These are phyloP conservation scores for Poecilia wingei DNA, from an alignment of 2,797 vertebrate genomes.

Conservation along the genomic window DNA sequence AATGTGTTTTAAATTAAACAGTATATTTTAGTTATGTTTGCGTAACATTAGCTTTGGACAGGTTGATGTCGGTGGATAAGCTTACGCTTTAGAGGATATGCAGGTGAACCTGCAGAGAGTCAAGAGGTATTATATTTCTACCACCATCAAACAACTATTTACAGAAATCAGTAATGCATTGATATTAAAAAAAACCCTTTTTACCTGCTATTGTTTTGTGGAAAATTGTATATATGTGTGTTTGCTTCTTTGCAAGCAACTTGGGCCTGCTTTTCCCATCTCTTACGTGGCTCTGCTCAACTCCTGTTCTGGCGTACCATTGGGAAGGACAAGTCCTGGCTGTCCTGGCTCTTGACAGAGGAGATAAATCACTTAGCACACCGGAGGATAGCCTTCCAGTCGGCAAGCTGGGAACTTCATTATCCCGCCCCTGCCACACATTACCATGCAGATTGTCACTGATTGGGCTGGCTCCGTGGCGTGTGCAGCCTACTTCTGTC, in stretches of 20 bases:
- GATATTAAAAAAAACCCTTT: neutral
- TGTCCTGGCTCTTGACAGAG: constrained; percentile 98
- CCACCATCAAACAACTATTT: constrained; percentile 5
- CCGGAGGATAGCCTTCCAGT: constrained; percentile 97
- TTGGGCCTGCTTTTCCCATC: constrained; percentile 60
- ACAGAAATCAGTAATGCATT: neutral
- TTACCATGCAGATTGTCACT: constrained; percentile 96
- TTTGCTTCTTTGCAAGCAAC: constrained; percentile 70
- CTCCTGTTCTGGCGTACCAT: constrained; percentile 87
- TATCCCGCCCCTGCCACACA: constrained; percentile 96
- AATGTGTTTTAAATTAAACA: constrained; percentile 54
- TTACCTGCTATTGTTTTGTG: constrained; percentile 30
- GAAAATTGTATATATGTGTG: constrained; percentile 49
- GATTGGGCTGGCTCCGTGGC: constrained; percentile 87
- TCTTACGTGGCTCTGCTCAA: constrained; percentile 82
- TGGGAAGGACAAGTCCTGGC: constrained; percentile 95
- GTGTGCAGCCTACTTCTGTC: constrained; percentile 94
- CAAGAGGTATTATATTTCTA: constrained; percentile 25
- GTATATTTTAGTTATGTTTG: constrained; percentile 62
- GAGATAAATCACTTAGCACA: constrained; percentile 98
- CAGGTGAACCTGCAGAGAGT: constrained; percentile 51
- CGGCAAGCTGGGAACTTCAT: constrained; percentile 99
- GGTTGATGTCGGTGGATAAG: constrained; percentile 66
- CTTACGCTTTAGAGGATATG: constrained; percentile 50
- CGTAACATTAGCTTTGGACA: constrained; percentile 54